Base-by-base conservation (phyloP, 2,888 invertebrate genomes). In the Arctia plantaginis region DNA sequence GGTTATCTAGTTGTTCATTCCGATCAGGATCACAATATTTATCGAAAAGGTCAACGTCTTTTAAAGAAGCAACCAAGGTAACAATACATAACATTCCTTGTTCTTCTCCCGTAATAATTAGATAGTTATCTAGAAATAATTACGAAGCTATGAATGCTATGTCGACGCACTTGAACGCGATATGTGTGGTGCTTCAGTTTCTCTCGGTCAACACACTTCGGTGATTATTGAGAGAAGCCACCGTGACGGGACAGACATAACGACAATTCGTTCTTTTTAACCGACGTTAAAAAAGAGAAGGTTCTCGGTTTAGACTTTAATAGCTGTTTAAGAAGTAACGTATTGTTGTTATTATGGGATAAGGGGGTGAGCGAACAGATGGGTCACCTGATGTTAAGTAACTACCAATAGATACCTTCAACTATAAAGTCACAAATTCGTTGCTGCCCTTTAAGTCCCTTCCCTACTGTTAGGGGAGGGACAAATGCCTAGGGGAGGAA, bases 131-230 rank as follows among this genome's bases (percentile, higher is more conserved):
- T 62, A 30, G 62, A 62, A 62, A 62, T 27, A 30, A 62, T 62
- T 62, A 47, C 55, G 27, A 66, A 39, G 67, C 65, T 71, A 75
- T 65, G 64, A 71, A 55, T 51, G 44, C 44, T 69, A 65, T 75
- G 68, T 69, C 72, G 44, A 69, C 55, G 72, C 69, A 75, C 72
- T 68, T 64, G 30, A 10, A 47, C 27, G 59, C n/a, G 27, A 23
- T 33, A 62, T 41, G 62, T n/a, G 23, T 65, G 27, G 30, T 59
- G 72, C 30, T 39, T 64, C 70, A 55, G 44, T 75, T 75, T 72
- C 75, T 66, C 72, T 69, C 72, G 69, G 75, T 72, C 69, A 72
- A 62, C 72, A 75, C 72, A 64, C 75, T 27, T 59, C 44, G 59
- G 35, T 66, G 39, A 75, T 75, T 75, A 75, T 27, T 47, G 13